Conservation (phyloP, 2,797 vertebrate genomes). For the Myotis pilosus region DNA sequence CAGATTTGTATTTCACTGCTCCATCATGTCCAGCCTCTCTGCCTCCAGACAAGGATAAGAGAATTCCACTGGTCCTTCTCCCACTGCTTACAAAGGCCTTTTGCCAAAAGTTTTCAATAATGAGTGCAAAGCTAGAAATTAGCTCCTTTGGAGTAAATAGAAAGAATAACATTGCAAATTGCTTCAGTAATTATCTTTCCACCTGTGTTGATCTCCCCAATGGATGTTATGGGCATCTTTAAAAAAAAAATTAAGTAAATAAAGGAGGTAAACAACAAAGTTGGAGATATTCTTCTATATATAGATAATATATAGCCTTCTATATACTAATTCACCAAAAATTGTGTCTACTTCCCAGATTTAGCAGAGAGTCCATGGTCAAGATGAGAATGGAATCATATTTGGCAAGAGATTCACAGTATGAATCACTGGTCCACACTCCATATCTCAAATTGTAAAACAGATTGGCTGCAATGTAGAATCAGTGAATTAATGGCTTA, state of each 20-base stretch:
- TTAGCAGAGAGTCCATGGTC: neutral
- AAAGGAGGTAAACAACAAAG: neutral
- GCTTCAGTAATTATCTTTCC: neutral
- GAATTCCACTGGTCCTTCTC: neutral
- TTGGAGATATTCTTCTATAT: neutral
- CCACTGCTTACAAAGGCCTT: neutral
- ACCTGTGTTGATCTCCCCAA: neutral
- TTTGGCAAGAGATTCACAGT: too few relatives aligned
- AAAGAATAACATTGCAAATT: conserved; percentile 21
- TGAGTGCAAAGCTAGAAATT: conserved; percentile 1
- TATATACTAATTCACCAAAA: neutral
- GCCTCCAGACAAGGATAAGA: neutral
- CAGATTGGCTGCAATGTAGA: neutral
- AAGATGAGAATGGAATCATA: neutral
- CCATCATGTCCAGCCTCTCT: neutral
- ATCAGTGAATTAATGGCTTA: neutral
- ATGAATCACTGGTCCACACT: neutral
- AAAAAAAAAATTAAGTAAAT: neutral
- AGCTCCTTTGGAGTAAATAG: neutral
- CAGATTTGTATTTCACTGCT: neutral
- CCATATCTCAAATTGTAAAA: neutral
- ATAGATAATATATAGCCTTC: neutral
- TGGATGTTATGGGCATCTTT: neutral
- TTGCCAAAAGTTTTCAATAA: neutral
- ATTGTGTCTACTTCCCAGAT: neutral